These are phyloP conservation scores for Heliconius cydno DNA, from an alignment of 2,888 invertebrate species.

Conservation along the genomic window DNA sequence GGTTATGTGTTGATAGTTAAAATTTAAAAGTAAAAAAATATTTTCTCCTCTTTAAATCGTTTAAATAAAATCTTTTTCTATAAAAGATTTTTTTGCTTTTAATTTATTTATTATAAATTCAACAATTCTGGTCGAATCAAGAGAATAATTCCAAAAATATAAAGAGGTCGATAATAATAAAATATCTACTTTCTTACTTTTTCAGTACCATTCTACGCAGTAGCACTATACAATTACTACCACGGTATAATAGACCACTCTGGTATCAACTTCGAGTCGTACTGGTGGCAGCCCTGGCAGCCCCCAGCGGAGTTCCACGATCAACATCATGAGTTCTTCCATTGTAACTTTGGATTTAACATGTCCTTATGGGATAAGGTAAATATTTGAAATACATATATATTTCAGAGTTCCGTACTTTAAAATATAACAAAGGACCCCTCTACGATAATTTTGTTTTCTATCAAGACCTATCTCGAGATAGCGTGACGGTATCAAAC, in stretches of 20 bases:
- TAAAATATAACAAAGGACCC: no score
- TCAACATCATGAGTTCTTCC: slow-evolving; percentile 90
- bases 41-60: no score
- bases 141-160: neutral
- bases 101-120: no score
- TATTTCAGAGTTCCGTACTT: no score
- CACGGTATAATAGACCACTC: slow-evolving; percentile 91
- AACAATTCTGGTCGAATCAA: no score
- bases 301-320: slow-evolving; percentile 90
- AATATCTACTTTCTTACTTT: neutral
- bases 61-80: no score
- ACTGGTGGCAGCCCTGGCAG: slow-evolving; percentile 91
- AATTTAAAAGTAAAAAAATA: no score
- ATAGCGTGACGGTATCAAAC: no score
- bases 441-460: no score
- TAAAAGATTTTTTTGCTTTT: no score
- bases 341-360: slow-evolving; percentile 90
- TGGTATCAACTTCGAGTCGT: slow-evolving; percentile 87
- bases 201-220: slow-evolving; percentile 68
- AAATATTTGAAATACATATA: neutral
- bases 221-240: slow-evolving; percentile 83
- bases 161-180: neutral
- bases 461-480: no score
- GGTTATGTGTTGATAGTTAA: no score
- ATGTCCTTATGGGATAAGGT: slow-evolving; percentile 87